Evolutionary conservation across 2,113 vertebrate genomes (phyloP).

Genomic region (Tyto alba): DNA sequence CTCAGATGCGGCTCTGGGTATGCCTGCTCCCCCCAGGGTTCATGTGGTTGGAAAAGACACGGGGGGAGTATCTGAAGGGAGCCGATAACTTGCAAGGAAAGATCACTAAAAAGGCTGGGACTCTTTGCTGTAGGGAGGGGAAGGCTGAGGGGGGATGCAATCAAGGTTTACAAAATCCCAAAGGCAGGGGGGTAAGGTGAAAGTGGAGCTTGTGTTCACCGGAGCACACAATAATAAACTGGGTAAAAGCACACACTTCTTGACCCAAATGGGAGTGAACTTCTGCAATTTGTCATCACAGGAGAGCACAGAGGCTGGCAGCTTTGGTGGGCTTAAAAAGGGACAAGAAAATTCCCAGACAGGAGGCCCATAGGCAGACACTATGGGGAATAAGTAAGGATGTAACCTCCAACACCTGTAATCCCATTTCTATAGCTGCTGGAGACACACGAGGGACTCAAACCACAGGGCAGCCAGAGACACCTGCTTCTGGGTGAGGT

Average conservation of each 20-base stretch:
- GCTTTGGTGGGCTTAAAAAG: not conserved
- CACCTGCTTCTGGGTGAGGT: not conserved
- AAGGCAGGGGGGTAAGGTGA: not conserved
- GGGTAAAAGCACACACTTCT: not conserved
- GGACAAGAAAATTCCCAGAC: not conserved
- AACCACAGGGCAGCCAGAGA: not conserved
- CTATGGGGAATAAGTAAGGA: rapidly evolving
- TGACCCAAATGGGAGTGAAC: not conserved
- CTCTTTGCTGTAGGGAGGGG: not conserved
- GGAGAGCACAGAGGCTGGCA: not conserved
- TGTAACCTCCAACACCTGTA: rapidly evolving
- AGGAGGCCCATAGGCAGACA: not conserved
- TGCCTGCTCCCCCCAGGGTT: not conserved
- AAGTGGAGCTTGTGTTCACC: not conserved
- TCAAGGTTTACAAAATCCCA: not conserved
- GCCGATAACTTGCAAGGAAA: not conserved
- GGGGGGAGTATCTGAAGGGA: not conserved
- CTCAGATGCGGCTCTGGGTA: not conserved
- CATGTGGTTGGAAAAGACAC: not conserved
- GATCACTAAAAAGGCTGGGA: not conserved
- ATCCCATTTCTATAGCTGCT: not conserved
- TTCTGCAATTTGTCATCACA: not conserved
- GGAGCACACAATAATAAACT: not conserved
- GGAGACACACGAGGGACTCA: not conserved
- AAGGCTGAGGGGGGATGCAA: not conserved